Conservation (phyloP, 2,888 invertebrate species). For the Lycophotia porphyrea region DNA sequence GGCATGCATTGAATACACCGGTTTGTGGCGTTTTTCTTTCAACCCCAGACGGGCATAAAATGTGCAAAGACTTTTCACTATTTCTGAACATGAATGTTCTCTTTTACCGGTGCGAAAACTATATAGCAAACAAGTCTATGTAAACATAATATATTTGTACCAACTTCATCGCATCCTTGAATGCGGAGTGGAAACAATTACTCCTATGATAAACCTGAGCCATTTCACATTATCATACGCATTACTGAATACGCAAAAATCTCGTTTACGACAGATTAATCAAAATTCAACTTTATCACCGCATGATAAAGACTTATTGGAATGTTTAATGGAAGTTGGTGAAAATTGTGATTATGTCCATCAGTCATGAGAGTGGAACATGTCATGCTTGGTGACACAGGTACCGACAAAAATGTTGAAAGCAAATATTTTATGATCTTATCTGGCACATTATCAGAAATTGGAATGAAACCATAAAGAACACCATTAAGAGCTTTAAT, state of each 20-base stretch:
- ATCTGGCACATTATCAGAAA: conserved; percentile 40
- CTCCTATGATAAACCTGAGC: conserved; percentile 58
- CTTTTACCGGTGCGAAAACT: conserved; percentile 14
- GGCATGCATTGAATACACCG: conserved; percentile 48
- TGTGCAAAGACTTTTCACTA: conserved; percentile 41
- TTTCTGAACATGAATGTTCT: conserved; percentile 20
- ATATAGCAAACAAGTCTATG: conserved; percentile 14
- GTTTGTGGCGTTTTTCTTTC: conserved; percentile 32
- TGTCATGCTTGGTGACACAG: conserved; percentile 60
- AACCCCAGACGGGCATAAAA: conserved; percentile 39
- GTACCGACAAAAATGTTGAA: conserved; percentile 51
- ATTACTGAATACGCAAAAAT: conserved; percentile 50
- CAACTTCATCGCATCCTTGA: conserved; percentile 49
- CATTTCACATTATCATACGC: conserved; percentile 56
- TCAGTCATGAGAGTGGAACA: conserved; percentile 52
- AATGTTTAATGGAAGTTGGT: conserved; percentile 24
- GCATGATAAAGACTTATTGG: conserved; percentile 23
- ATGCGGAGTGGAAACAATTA: conserved; percentile 55
- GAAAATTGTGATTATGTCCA: conserved; percentile 49
- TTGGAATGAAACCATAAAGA: conserved; percentile 20
- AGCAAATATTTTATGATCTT: conserved; percentile 47
- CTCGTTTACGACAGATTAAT: conserved; percentile 5
- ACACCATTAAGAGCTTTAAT: conserved; percentile 8
- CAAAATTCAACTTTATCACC: conserved; percentile 52
- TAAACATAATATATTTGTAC: conserved; percentile 45